Evolutionary conservation across 2,888 invertebrate genomes (phyloP), one percentile per base, ranked within the genome.

Genomic region (Sminthurides aquaticus): DNA sequence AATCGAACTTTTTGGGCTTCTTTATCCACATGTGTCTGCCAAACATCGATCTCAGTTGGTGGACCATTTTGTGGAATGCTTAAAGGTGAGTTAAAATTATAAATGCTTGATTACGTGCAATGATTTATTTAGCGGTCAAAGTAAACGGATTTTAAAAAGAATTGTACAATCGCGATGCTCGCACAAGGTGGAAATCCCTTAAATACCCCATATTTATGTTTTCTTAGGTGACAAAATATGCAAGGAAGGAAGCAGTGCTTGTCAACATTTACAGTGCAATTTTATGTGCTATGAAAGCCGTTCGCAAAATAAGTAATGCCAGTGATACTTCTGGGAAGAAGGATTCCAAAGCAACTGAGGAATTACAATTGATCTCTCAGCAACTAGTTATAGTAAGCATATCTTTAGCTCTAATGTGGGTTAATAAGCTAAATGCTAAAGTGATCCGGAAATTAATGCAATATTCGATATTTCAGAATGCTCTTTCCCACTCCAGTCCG

Each of bases 21-120:
- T 98, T 69, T 99, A 98, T 79, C 91, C 95, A 0, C 85, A 90
- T 68, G 94, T 98, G 18, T 91, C 95, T 28, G 90, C 91, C 76
- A 99, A 98, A 77, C 98, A 99, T 80, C 86, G 96, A 76, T 84
- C 96, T 64, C 98, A 99, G 82, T 95, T 99, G 89, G 81, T 99
- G 60, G 93, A 96, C 72, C 98, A 99, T 78, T 99, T 99, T 78
- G 86, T 87, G 25, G 97, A 97, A 78, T 96, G 95, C 69, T 74
- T 73, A n/a, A 75, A 71, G 69, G 71, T n/a, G n/a, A n/a, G n/a
- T n/a, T n/a, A n/a, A n/a, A n/a, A n/a, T n/a, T n/a, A n/a, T n/a
- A n/a, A n/a, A n/a, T n/a, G n/a, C n/a, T n/a, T n/a, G n/a, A n/a
- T n/a, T n/a, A n/a, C n/a, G n/a, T n/a, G n/a, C n/a, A n/a, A n/a